Percentiles rank a stretch among this genome's conserved stretches.
Evolutionary conservation across 2,797 vertebrate species (phyloP).

Genomic region (Labeo calbasu): DNA sequence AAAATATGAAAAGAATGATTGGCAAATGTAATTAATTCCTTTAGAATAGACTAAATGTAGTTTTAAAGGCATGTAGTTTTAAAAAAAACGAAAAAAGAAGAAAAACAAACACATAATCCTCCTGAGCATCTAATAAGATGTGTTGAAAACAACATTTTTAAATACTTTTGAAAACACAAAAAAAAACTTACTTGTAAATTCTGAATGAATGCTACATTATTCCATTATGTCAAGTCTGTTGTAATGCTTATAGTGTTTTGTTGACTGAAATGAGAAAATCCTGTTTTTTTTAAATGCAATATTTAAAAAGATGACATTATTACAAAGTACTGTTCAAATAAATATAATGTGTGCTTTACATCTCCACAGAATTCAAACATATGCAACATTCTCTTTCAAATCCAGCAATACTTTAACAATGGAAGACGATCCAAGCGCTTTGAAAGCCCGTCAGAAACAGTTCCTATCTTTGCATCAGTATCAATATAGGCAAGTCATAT

Average conservation of each 20-base stretch:
- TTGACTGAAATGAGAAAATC: background rate
- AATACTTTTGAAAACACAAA: background rate
- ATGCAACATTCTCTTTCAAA: constrained; percentile 5
- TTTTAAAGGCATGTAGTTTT: background rate
- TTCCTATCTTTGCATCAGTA: constrained; percentile 15
- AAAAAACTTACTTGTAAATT: background rate
- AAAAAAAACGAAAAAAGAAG: background rate
- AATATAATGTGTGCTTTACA: constrained; percentile 36
- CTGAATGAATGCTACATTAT: constrained; percentile 11
- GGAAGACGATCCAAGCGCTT: constrained; percentile 50
- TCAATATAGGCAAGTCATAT: constrained; percentile 7
- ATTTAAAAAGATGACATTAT: background rate
- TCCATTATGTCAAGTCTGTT: background rate
- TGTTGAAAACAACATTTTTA: background rate
- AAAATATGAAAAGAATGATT: constrained; percentile 1
- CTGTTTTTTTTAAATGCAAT: background rate
- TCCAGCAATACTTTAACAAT: constrained; percentile 10
- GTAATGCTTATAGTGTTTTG: background rate
- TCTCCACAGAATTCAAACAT: background rate
- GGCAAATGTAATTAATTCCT: background rate
- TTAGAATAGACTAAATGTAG: background rate
- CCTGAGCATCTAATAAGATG: background rate
- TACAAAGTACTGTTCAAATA: constrained; percentile 27
- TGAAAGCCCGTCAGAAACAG: constrained; percentile 24
- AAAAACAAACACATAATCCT: background rate